Base-by-base conservation (phyloP, 53 echinoderm and acorn worm genomes). In the Actinopyga echinites region DNA sequence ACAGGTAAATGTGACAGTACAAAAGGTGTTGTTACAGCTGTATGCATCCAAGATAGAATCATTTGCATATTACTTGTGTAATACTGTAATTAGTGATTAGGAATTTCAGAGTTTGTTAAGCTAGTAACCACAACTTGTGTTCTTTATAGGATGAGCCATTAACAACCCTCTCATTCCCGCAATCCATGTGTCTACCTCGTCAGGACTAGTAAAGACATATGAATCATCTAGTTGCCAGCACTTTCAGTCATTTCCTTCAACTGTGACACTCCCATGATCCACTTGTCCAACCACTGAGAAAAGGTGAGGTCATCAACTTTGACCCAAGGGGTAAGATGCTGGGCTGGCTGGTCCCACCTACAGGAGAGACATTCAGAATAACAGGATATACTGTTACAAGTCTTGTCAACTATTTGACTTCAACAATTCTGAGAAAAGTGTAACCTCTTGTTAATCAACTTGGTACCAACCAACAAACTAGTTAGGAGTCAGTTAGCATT, bases 311-410 rank as follows among this genome's bases (percentile, higher is more conserved):
- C 90, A 74, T 99, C 92, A n/a, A 93, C 85, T 74, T 84, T 92
- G 45, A 99, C 89, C 99, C 99, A 99, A 1, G 99, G 92, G 40
- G 87, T 93, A 56, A 99, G 57, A 65, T 91, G 87, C 58, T 99
- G 99, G 1, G 90, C 89, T 65, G 99, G 99, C 60, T 99, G 99
- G 74, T 94, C 94, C 94, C 92, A 92, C 97, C 92, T 92, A 59
- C 1, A 79, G n/a, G 1, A 26, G 56, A 26, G 26, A 24, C 4
- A 15, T 25, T 4, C 22, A 68, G 30, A 6, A 26, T 5, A 68
- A 38, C 38, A 22, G 15, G 21, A 38, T 21, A 62, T 1, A 62
- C 62, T 20, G 62, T 29, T 9, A 62, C 30, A 21, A 55, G n/a
- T n/a, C n/a, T n/a, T n/a, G n/a, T 21, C 56, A 55, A 15, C 56